Evolutionary conservation across 30 jellyfish, hydroid and myxozoan genomes (phyloP), one percentile per base, ranked within the genome.

Genomic region (Rhopilema esculentum): DNA sequence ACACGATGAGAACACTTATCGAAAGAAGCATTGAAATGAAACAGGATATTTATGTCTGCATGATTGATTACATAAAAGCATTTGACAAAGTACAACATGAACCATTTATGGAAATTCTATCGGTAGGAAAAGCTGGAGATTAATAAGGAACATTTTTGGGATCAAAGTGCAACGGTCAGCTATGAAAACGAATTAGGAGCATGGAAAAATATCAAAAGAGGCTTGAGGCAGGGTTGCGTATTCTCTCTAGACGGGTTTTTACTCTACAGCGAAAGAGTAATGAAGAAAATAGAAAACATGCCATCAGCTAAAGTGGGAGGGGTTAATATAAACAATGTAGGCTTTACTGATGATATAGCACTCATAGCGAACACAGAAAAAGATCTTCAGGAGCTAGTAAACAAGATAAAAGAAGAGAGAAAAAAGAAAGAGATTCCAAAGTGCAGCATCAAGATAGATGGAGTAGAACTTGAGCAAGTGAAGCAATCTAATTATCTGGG

Each of bases 261-360:
- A 6, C 6, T 40, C 57, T 75, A 75, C 75, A 31, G 33, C 32
- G 85, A 30, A 22, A 48, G 25, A 25, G 29, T 72, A 72, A 16
- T 75, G 30, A 75, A 27, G 80, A 48, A 30, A 75, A 48, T 48
- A 70, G 62, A 50, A 70, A 22, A 75, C 27, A 27, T 75, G 8
- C 67, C 32, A 24, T 84, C 84, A 8, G 82, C 27, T 24, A 79
- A 79, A 61, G 57, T 79, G 23, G 89, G 82, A 82, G 82, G 88
- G 64, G 25, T 16, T 48, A 21, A 67, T 69, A 28, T 83, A 23
- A 83, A 66, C 29, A 83, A 83, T 51, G 15, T 82, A 28, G 23
- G 92, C 72, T 69, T 66, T 69, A 77, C 92, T 27, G 92, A 83
- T 71, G 92, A 83, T 85, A 83, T 77, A 18, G 86, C 84, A 18